These are phyloP conservation scores for Clarias fuscus DNA, from an alignment of 2,797 vertebrate genomes.

Conservation along the genomic window DNA sequence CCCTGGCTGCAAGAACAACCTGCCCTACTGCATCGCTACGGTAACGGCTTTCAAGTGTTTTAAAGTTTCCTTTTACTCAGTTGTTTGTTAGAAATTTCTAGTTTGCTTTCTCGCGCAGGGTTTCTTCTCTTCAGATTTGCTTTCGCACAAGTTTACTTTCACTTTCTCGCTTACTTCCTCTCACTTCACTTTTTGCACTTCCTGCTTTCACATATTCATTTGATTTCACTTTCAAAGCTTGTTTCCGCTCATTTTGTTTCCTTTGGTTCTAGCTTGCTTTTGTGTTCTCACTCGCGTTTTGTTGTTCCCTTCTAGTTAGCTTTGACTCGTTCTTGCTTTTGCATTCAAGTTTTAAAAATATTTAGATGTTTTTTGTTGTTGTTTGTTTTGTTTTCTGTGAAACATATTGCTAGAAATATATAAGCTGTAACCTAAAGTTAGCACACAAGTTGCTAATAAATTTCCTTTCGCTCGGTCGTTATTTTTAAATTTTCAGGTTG, in stretches of 20 bases:
- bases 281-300: no score
- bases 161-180: not conserved
- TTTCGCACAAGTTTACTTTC: not conserved
- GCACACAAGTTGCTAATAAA: not conserved
- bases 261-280: no score
- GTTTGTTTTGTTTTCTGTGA: not conserved
- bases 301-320: no score
- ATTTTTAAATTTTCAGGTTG: not conserved
- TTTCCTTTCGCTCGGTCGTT: not conserved
- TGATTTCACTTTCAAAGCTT: no score
- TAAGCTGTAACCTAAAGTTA: not conserved
- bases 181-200: not conserved
- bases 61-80: no score
- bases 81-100: no score
- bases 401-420: not conserved
- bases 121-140: not conserved
- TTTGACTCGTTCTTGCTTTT: no score
- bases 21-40: slow-evolving; percentile 94
- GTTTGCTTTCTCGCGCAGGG: not conserved
- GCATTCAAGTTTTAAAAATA: not conserved
- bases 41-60: slow-evolving; percentile 58
- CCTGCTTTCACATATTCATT: not conserved
- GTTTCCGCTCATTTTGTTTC: no score
- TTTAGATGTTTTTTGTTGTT: not conserved
- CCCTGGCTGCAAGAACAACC: slow-evolving; percentile 91